Evolutionary conservation across 1,140 invertebrate species (phyloP).

Genomic region (Lerema accius): DNA sequence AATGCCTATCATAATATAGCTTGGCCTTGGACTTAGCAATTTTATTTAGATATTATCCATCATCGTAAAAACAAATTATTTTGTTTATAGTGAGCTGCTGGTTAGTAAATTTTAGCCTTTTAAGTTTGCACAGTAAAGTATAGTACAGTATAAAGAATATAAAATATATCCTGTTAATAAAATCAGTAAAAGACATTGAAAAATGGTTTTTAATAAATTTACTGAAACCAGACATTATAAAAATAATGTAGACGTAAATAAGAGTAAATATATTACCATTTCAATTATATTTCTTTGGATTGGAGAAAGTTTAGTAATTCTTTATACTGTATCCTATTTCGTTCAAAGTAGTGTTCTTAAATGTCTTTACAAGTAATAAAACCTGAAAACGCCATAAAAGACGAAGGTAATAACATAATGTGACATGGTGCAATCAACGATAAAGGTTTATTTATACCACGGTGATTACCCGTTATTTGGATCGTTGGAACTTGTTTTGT

Average conservation of each 20-base stretch:
- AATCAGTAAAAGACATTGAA: too few relatives aligned
- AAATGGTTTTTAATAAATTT: too few relatives aligned
- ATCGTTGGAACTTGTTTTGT: slow-evolving; percentile 1
- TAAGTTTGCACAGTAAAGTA: slow-evolving; percentile 7
- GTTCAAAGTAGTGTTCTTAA: slow-evolving; percentile 37
- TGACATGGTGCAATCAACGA: slow-evolving; percentile 1
- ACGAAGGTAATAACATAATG: slow-evolving; percentile 11
- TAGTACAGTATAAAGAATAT: slow-evolving; percentile 12
- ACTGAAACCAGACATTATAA: too few relatives aligned
- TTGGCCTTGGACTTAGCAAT: too few relatives aligned
- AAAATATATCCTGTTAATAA: too few relatives aligned
- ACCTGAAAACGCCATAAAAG: slow-evolving; percentile 15
- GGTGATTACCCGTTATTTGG: slow-evolving; percentile 7
- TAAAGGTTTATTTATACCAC: slow-evolving; percentile 14
- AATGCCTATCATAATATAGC: too few relatives aligned
- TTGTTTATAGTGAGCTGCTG: slow-evolving; percentile 11
- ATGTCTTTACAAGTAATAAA: slow-evolving; percentile 36
- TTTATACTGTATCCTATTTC: slow-evolving; percentile 34
- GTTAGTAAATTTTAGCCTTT: slow-evolving; percentile 9
- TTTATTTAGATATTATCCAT: background rate
- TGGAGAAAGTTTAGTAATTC: too few relatives aligned
- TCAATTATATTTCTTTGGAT: too few relatives aligned
- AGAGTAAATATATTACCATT: too few relatives aligned
- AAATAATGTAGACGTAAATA: too few relatives aligned
- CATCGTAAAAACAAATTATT: slow-evolving; percentile 18